phyloP scores from a whole-genome alignment of 1,140 invertebrate species.

The Cecropterus lyciades region DNA sequence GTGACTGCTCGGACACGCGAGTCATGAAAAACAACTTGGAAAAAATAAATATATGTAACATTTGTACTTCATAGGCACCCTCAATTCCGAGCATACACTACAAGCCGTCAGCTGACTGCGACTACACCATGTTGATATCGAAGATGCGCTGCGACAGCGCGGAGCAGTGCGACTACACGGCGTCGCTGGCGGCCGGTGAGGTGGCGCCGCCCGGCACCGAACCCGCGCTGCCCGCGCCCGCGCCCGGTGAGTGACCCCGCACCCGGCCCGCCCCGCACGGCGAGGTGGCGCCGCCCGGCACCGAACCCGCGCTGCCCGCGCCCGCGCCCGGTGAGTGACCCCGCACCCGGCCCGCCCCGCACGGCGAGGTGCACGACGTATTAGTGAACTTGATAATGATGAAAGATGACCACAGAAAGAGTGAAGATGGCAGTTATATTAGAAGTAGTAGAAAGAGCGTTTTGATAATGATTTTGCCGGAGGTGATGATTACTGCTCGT shows the following conservation, averaged over 20 bases:
- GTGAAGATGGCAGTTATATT: too few species aligned
- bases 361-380: too few species aligned
- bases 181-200: slow-evolving; percentile 57
- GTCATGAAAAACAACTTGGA: too few species aligned
- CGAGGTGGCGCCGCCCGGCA: slow-evolving; percentile 73
- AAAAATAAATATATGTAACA: background rate
- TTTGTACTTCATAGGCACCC: slow-evolving; percentile 75
- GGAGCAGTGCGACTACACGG: slow-evolving; percentile 43
- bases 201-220: slow-evolving; percentile 74
- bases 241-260: slow-evolving; percentile 1
- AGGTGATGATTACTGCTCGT: too few species aligned
- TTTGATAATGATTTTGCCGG: too few species aligned
- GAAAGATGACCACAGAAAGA: too few species aligned
- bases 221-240: slow-evolving; percentile 51
- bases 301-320: slow-evolving; percentile 59
- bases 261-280: too few species aligned
- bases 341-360: too few species aligned
- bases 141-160: slow-evolving; percentile 89
- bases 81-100: slow-evolving; percentile 89
- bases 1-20: too few species aligned
- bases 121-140: slow-evolving; percentile 93
- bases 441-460: too few species aligned
- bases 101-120: slow-evolving; percentile 92
- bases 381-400: too few species aligned
- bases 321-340: slow-evolving; percentile 4